Base-by-base conservation (phyloP, 2,797 vertebrate species). In the Sebastes melanostomus region DNA sequence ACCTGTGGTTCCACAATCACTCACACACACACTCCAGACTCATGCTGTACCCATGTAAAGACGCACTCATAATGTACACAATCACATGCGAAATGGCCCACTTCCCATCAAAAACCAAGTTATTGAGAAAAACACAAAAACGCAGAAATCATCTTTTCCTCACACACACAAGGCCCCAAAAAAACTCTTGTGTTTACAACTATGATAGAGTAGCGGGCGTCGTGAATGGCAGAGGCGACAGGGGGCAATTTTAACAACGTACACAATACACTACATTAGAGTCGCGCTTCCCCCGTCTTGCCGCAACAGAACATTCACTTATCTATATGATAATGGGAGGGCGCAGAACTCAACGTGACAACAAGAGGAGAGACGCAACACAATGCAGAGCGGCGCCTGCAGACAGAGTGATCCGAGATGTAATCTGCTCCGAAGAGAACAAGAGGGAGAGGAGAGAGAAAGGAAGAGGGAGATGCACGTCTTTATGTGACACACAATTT, bases 311-410 rank as follows among this genome's bases (percentile, higher is more conserved):
- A 94, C 90, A 89, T 88, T 93, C 90, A 86, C 91, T 94, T 95
- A 94, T 95, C 93, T 94, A 93, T 94, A 93, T 94, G 92, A 95
- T 95, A 94, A 95, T 95, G 89, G 88, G 84, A 90, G 91, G 75
- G 81, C 77, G 81, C 78, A 56, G 62, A 90, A 85, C 91, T 92
- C 89, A 84, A 75, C 58, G 61, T 72, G 87, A 93, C 88, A 91
- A 86, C 83, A 84, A 86, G 73, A 81, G 83, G 83, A 79, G 74
- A 85, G 65, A 65, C 0, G n/a, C 70, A 73, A 69, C 88, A 94
- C 91, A 93, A 94, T 93, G 79, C 83, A 13, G 58, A 81, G 73
- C 58, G 20, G 50, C 55, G 84, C 88, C 91, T 71, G 81, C 80
- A 93, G 91, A 94, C 84, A 89, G 80, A 89, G 80, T 87, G 87